Conservation (phyloP, 37 sponge, comb jelly and placozoan species). For the Aphrocallistes beatrix region DNA sequence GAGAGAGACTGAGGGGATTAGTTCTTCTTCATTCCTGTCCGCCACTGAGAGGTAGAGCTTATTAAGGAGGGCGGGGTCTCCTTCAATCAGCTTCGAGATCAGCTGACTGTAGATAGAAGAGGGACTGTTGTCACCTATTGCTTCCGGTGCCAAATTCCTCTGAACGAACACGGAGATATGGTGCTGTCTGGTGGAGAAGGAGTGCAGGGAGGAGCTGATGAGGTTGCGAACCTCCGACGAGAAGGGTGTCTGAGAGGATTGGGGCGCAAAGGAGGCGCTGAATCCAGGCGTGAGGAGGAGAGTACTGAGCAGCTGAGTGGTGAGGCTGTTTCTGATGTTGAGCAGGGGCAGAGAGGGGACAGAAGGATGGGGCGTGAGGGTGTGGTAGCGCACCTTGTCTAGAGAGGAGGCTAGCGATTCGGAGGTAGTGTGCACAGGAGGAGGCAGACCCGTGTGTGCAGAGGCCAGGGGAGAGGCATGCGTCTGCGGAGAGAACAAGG, state of each 20-base stretch:
- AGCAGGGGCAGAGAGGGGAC: background rate
- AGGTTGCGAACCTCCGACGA: background rate
- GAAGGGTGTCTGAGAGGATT: no score
- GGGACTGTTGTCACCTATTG: background rate
- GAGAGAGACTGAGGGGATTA: background rate
- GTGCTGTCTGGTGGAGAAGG: background rate
- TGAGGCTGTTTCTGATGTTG: background rate
- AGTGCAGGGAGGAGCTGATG: background rate
- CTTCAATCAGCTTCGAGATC: background rate
- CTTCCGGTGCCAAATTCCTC: background rate
- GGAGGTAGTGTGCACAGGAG: background rate
- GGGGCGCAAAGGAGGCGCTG: background rate
- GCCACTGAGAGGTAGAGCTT: background rate
- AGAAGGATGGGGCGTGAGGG: background rate
- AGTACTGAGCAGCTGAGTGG: background rate
- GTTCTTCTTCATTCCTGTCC: background rate
- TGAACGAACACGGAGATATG: background rate
- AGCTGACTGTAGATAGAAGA: background rate
- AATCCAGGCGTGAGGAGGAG: background rate
- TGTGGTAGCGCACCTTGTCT: background rate
- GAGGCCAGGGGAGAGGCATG: background rate
- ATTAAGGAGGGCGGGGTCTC: background rate
- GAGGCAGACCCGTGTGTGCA: background rate
- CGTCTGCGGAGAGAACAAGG: background rate
- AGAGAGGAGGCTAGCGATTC: background rate